A percentile compares a stretch with the other conserved stretches of the same genome.
Conservation (phyloP, 2,113 vertebrate genomes). For the Colistium nudipinnis region DNA sequence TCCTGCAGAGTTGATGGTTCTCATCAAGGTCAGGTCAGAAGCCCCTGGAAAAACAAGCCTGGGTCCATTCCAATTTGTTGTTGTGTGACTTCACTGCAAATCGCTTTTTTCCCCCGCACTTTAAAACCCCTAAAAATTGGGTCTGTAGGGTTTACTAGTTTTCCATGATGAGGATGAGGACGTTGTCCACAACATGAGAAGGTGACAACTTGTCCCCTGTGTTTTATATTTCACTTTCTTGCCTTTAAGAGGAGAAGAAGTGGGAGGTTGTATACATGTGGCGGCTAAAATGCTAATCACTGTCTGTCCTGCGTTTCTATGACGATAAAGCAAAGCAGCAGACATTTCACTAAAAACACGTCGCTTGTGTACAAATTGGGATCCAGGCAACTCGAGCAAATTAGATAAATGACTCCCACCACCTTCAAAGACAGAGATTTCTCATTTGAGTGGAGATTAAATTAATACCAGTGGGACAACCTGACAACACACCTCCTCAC, state of each 20-base stretch:
- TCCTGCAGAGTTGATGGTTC: not conserved
- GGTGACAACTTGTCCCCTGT: not conserved
- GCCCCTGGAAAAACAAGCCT: not conserved
- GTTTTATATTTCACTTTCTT: not conserved
- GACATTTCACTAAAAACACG: slow-evolving; percentile 31
- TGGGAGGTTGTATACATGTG: not conserved
- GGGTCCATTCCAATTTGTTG: not conserved
- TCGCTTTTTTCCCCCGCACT: not conserved
- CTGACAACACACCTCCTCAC: slow-evolving; percentile 35
- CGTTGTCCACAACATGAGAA: not conserved
- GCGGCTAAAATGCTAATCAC: not conserved
- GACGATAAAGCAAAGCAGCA: slow-evolving; percentile 45
- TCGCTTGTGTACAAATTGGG: slow-evolving; percentile 50
- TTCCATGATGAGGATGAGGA: not conserved
- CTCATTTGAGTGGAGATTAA: slow-evolving; percentile 70
- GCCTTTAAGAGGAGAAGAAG: not conserved
- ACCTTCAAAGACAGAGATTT: slow-evolving; percentile 66
- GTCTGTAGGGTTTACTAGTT: too few species aligned
- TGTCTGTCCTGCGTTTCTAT: slow-evolving; percentile 13
- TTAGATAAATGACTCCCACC: slow-evolving; percentile 65
- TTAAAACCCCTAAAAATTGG: not conserved
- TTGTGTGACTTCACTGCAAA: not conserved
- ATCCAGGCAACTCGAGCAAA: slow-evolving; percentile 62
- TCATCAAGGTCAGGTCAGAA: slow-evolving; percentile 1
- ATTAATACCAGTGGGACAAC: slow-evolving; percentile 59